phyloP scores from a whole-genome alignment of 2,888 invertebrate genomes.

The Sarcophaga carnaria region DNA sequence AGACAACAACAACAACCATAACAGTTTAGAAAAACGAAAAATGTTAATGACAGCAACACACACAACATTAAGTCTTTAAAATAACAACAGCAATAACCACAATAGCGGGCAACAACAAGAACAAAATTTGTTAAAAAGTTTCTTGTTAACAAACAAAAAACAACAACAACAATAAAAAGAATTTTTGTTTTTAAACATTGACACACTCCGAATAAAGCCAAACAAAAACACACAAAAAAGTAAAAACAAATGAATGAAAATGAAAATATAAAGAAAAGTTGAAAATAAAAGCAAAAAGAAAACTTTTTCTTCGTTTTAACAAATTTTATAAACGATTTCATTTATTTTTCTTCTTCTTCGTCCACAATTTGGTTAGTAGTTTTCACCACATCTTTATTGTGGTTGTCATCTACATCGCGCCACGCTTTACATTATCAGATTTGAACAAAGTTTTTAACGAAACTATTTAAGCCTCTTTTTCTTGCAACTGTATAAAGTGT shows the following conservation, averaged over 20 bases:
- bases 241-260: background rate
- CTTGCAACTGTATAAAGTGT: slow-evolving; percentile 11
- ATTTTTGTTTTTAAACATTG: slow-evolving; percentile 51
- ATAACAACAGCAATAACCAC: background rate
- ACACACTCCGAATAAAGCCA: slow-evolving; percentile 3
- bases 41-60: slow-evolving; percentile 24
- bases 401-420: background rate
- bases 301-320: background rate
- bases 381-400: background rate
- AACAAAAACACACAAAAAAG: background rate
- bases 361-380: background rate
- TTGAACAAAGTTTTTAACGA: slow-evolving; percentile 28
- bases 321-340: background rate
- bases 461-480: slow-evolving; percentile 45
- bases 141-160: slow-evolving; percentile 3
- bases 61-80: slow-evolving; percentile 28
- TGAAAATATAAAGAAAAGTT: slow-evolving; percentile 4
- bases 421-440: slow-evolving; percentile 25
- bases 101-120: background rate
- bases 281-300: background rate
- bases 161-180: background rate
- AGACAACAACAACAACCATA: background rate
- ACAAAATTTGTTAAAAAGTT: slow-evolving; percentile 31
- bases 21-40: background rate
- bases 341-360: background rate